Base-by-base conservation (phyloP, 2,113 vertebrate species). In the Octodon degus region DNA sequence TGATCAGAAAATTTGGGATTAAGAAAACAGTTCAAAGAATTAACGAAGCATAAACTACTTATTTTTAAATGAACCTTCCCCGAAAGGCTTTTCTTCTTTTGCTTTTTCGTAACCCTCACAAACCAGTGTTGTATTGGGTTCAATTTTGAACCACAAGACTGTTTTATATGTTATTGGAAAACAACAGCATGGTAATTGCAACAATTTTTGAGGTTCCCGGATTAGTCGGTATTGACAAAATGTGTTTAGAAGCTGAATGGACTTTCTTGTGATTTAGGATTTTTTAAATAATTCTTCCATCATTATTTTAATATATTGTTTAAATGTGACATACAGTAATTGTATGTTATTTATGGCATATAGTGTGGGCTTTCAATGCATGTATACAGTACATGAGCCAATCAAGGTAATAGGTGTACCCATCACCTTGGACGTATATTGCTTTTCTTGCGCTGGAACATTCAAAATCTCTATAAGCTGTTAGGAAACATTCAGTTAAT, bases 121-220 rank as follows among this genome's bases (percentile, higher is more conserved):
- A 86, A 94, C 97, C 95, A 85, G 14, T 96, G 74, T 91, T 88
- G 67, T 25, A 93, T 77, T 77, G 43, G 74, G 79, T 90, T 80
- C 94, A 91, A 96, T 37, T 84, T 95, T 96, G 95, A 96, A 92
- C 96, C 97, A 50, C 53, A 93, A 24, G 68, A 68, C 74, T 16
- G 11, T 93, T 55, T 96, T 85, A 24, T 82, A 27, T 27, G 79
- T 43, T 95, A 83, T 77, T 70, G 60, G 95, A 96, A 93, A 89
- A 93, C 90, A 94, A 74, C 37, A 0, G 65, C 1, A 7, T 55
- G 30, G n/a, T 55, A 60, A 34, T 63, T 43, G 30, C 13, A 88
- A 50, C 9, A 83, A 63, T 92, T 67, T 84, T 62, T 37, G 50
- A 86, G 30, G 25, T 65, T 94, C 11, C 58, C 22, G 58, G 62